Conservation (phyloP, 92 coral and sea anemone genomes). For the Epizoanthus fatuus region DNA sequence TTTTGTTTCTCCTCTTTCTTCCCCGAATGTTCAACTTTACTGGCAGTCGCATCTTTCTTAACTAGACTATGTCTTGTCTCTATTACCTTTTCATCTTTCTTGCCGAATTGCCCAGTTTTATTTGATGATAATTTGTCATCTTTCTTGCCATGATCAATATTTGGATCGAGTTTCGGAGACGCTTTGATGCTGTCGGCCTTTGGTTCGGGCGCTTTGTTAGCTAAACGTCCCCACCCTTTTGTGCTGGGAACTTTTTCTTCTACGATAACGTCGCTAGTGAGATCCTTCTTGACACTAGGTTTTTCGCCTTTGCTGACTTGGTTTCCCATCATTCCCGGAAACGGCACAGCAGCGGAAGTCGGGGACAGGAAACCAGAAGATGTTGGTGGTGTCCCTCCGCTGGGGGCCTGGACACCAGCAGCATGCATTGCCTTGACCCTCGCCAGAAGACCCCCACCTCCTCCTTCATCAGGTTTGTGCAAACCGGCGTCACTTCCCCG, state of each 20-base stretch:
- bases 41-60: neutral
- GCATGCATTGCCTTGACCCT: conserved; percentile 97
- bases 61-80: conserved; percentile 31
- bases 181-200: neutral
- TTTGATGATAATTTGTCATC: conserved; percentile 1
- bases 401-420: conserved; percentile 92
- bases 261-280: conserved; percentile 20
- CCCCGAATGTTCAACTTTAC: neutral
- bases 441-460: conserved; percentile 85
- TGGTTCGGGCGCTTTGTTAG: neutral
- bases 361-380: conserved; percentile 93
- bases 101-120: neutral
- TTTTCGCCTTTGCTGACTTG: conserved; percentile 29
- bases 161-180: conserved; percentile 19
- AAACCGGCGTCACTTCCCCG: conserved; percentile 76
- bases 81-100: conserved; percentile 37
- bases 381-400: conserved; percentile 74
- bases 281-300: conserved; percentile 25
- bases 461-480: conserved; percentile 56
- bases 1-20: neutral
- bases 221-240: conserved; percentile 36
- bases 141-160: neutral
- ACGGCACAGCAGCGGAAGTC: conserved; percentile 74
- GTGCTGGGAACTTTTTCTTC: conserved; percentile 24
- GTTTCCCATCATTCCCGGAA: conserved; percentile 22